These are phyloP conservation scores for Pelobates cultripes DNA, from an alignment of 2,797 vertebrate genomes.

Conservation along the genomic window DNA sequence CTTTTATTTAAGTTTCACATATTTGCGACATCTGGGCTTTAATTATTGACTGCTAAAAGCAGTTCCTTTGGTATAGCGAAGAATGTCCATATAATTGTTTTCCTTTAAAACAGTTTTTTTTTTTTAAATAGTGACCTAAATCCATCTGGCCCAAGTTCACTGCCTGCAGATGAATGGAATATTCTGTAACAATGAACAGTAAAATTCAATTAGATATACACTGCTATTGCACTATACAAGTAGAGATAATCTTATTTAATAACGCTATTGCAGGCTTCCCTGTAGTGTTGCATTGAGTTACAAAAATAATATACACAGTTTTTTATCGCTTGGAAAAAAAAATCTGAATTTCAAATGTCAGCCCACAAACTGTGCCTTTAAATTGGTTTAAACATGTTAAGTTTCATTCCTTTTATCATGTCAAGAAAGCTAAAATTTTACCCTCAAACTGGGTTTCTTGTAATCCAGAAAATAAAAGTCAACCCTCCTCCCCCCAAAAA, in stretches of 20 bases:
- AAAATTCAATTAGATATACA: background rate
- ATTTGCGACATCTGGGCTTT: too few relatives aligned
- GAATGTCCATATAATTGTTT: too few relatives aligned
- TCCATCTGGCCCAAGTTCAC: background rate
- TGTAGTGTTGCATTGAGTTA: background rate
- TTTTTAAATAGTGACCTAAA: background rate
- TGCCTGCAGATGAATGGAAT: background rate
- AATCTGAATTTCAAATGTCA: background rate
- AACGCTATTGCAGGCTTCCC: background rate
- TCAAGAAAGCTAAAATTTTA: background rate
- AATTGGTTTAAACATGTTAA: constrained; percentile 1
- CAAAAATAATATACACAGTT: background rate
- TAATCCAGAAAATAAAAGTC: background rate
- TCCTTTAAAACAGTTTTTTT: too few relatives aligned
- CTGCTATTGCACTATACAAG: background rate
- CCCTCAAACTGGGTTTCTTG: background rate
- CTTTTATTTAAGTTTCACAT: too few relatives aligned
- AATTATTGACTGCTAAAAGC: too few relatives aligned
- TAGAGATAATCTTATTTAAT: constrained; percentile 4
- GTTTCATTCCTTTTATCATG: constrained; percentile 4
- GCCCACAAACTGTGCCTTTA: background rate
- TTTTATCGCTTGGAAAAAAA: background rate
- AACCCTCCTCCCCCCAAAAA: background rate
- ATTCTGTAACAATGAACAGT: background rate
- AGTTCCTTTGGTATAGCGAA: too few relatives aligned